These are phyloP conservation scores for Coboldia fuscipes DNA, from an alignment of 1,140 invertebrate genomes.

Conservation along the genomic window DNA sequence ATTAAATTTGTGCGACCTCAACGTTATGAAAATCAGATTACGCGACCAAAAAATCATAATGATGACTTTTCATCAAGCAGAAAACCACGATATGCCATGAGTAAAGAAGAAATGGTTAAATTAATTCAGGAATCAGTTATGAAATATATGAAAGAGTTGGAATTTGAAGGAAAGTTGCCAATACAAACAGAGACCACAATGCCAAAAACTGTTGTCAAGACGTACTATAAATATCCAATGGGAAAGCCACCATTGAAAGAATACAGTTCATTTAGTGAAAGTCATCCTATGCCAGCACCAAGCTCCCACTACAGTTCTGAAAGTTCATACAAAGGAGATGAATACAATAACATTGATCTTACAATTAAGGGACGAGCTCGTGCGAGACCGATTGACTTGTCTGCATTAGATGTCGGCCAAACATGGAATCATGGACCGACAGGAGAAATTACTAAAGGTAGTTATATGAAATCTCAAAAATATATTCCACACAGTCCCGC, in stretches of 20 bases:
- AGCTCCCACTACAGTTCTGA: not conserved
- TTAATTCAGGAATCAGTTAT: constrained; percentile 19
- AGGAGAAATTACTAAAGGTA: not conserved
- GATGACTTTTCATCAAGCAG: not conserved
- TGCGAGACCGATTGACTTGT: constrained; percentile 1
- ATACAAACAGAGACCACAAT: constrained; percentile 11
- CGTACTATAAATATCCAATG: constrained; percentile 12
- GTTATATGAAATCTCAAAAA: constrained; percentile 1
- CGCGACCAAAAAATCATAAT: not conserved
- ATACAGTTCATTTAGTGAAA: constrained; percentile 1
- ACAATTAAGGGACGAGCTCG: not conserved
- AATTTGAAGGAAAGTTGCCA: constrained; percentile 17
- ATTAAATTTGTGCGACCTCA: not conserved
- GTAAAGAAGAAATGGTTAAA: constrained; percentile 19
- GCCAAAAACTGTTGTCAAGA: constrained; percentile 6
- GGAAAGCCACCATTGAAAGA: constrained; percentile 3
- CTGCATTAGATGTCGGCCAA: constrained; percentile 4
- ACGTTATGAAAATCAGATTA: not conserved
- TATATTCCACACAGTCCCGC: not conserved
- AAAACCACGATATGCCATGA: not conserved
- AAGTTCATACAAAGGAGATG: no score
- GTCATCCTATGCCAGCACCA: not conserved
- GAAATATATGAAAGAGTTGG: constrained; percentile 19
- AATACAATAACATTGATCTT: constrained; percentile 1
- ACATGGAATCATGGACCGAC: not conserved